phyloP scores from a whole-genome alignment of 2,888 invertebrate genomes.

The Trissolcus japonicus region DNA sequence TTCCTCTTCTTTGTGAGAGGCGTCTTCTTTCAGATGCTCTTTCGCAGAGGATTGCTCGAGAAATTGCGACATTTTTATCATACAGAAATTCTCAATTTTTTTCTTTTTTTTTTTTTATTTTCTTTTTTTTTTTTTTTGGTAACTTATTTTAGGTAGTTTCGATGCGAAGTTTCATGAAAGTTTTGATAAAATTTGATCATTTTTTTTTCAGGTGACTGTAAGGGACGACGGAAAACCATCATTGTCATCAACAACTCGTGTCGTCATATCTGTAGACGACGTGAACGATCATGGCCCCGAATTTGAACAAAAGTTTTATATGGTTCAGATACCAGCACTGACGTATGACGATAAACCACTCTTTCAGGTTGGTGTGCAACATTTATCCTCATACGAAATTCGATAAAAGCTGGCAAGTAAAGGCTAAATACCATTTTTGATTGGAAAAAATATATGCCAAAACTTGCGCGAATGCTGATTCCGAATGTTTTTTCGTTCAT shows the following conservation, averaged over 20 bases:
- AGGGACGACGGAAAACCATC: conserved; percentile 85
- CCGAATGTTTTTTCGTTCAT: too few species aligned
- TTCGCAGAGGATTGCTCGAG: too few species aligned
- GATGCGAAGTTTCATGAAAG: neutral
- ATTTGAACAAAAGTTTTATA: conserved; percentile 89
- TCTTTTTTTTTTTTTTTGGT: neutral
- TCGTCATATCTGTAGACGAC: conserved; percentile 88
- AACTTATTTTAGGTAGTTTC: neutral
- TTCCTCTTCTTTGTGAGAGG: too few species aligned
- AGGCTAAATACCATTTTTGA: neutral
- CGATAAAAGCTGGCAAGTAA: conserved; percentile 2
- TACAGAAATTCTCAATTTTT: neutral
- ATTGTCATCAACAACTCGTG: conserved; percentile 86
- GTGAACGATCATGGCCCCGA: conserved; percentile 92
- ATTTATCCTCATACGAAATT: too few species aligned
- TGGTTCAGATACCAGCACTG: conserved; percentile 85
- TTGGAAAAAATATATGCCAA: neutral
- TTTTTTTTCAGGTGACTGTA: conserved; percentile 80
- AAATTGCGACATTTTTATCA: neutral
- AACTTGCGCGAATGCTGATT: too few species aligned
- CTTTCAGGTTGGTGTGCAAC: conserved; percentile 79
- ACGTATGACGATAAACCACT: conserved; percentile 78
- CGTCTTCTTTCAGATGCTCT: too few species aligned
- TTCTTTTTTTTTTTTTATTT: neutral
- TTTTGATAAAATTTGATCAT: conserved; percentile 1